Base-by-base conservation (phyloP, 2,113 vertebrate genomes). In the Nyctereutes procyonoides region DNA sequence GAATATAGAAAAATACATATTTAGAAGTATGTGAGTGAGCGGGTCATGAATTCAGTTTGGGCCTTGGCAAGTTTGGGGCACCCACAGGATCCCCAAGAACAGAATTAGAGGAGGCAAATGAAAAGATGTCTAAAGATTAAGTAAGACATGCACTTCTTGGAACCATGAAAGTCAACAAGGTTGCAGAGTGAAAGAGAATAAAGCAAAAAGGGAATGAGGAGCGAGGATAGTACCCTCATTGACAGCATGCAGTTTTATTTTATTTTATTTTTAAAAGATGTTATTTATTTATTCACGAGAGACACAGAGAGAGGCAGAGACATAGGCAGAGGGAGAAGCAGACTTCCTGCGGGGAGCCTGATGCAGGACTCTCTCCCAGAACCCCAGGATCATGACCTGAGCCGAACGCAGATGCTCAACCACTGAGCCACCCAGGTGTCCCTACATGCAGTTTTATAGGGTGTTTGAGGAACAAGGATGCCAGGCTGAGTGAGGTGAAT, bases 121-220 rank as follows among this genome's bases (percentile, higher is more conserved):
- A 95, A 86, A 81, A 71, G 56, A 55, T 69, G 16, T 88, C 69
- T 81, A 84, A 69, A 97, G 80, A 92, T 90, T 62, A 77, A 35
- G 22, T 55, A 77, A 76, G 32, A 77, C 80, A 8, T 3, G 5
- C 35, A 38, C 16, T 32, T 83, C 67, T 26, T 94, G 19, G 60
- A 71, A n/a, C 30, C 28, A 77, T 62, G 35, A 91, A 85, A 76
- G 20, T 95, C 83, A 88, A 62, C 26, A 56, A 74, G 28, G n/a
- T 62, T 76, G 10, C 58, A 93, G 56, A 83, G 56, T 43, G 58
- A 90, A 58, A 79, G 38, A 80, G n/a, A 35, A 15, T 32, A 87
- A 71, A 83, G n/a, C 8, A 28, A 93, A 77, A 71, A 43, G 74
- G 24, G 53, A 5, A 80, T 16, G 1, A 88, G 38, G 12, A 48